Evolutionary conservation across 2,113 vertebrate species (phyloP).

Genomic region (Rostratula benghalensis): DNA sequence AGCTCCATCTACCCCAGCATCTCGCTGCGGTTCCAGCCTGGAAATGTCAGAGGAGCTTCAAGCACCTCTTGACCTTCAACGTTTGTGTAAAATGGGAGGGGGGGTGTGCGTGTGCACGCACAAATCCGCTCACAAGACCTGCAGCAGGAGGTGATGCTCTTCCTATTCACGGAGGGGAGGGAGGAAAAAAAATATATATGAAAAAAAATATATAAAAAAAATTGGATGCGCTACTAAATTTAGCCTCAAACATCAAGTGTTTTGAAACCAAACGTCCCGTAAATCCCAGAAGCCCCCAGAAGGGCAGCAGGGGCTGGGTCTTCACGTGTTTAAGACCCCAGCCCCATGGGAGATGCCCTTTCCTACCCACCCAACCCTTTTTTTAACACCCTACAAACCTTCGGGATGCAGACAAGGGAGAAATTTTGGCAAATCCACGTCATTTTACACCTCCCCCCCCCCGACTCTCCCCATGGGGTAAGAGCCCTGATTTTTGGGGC

Average conservation of each 20-base stretch:
- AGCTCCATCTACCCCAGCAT: fast-evolving
- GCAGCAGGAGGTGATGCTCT: background rate
- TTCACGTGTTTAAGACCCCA: background rate
- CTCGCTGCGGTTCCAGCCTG: no score
- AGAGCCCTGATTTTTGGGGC: fast-evolving
- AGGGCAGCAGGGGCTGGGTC: no score
- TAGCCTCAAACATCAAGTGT: background rate
- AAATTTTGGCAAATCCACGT: background rate
- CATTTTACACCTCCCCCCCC: fast-evolving
- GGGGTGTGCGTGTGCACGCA: background rate
- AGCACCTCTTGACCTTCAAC: slow-evolving; percentile 39
- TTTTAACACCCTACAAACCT: background rate
- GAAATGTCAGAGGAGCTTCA: background rate
- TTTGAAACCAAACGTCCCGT: no score
- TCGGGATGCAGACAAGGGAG: background rate
- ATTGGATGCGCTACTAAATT: background rate
- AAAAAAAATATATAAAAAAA: background rate
- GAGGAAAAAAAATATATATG: no score
- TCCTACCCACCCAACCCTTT: background rate
- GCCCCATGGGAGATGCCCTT: fast-evolving
- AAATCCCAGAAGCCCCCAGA: fast-evolving
- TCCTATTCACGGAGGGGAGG: background rate
- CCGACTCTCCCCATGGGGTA: fast-evolving
- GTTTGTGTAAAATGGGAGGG: fast-evolving
- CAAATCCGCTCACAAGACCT: background rate